phyloP scores from a whole-genome alignment of 2,888 invertebrate species.

The Lordiphosa fenestrarum region DNA sequence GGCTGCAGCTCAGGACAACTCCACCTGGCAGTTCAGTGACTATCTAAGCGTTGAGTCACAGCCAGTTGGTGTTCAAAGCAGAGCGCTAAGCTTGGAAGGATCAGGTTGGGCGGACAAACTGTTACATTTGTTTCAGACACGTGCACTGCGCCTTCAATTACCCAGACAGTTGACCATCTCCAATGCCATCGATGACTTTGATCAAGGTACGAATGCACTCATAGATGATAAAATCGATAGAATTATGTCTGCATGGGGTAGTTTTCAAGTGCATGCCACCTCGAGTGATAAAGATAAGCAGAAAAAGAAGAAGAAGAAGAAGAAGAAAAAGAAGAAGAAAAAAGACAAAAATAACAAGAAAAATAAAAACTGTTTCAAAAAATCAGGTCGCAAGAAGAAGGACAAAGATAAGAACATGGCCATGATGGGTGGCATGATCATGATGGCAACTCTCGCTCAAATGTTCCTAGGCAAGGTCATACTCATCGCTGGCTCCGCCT shows the following conservation, averaged over 20 bases:
- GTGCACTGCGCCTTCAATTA: slow-evolving; percentile 66
- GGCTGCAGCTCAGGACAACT: slow-evolving; percentile 78
- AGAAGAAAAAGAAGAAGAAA: slow-evolving; percentile 19
- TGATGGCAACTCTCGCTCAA: slow-evolving; percentile 85
- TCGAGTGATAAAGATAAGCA: slow-evolving; percentile 28
- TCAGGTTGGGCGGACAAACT: slow-evolving; percentile 56
- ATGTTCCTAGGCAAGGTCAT: slow-evolving; percentile 86
- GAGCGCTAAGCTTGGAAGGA: slow-evolving; percentile 29
- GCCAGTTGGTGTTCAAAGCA: not conserved
- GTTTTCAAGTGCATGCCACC: slow-evolving; percentile 39
- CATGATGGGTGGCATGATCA: slow-evolving; percentile 84
- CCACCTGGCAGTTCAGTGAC: slow-evolving; percentile 77
- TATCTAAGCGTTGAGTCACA: slow-evolving; percentile 65
- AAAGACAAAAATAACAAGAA: slow-evolving; percentile 41
- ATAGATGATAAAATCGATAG: slow-evolving; percentile 76
- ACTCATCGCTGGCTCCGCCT: slow-evolving; percentile 85
- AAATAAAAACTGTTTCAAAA: slow-evolving; percentile 67
- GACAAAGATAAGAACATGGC: slow-evolving; percentile 81
- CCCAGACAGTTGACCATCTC: slow-evolving; percentile 56
- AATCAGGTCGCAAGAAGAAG: slow-evolving; percentile 82
- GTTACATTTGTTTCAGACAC: slow-evolving; percentile 58
- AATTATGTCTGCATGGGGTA: slow-evolving; percentile 51
- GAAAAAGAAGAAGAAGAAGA: slow-evolving; percentile 27
- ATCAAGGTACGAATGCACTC: slow-evolving; percentile 76
- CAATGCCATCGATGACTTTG: slow-evolving; percentile 65